Conservation (phyloP, 2,797 vertebrate species). For the Mormyrops boulengeri region DNA sequence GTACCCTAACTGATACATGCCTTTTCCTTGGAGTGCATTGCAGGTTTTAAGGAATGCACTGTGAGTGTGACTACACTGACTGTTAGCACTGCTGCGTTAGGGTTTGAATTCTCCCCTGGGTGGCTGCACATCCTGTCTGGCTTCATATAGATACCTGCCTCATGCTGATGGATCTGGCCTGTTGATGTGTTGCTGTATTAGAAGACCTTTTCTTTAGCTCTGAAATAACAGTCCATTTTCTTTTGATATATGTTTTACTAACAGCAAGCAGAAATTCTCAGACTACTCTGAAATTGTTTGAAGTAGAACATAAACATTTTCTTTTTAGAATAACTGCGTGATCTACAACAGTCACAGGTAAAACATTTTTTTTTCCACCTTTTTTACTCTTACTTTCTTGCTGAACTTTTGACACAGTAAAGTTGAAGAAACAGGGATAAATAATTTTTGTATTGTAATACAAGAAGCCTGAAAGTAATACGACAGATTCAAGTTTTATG, state of each 20-base stretch:
- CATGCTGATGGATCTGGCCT: not conserved
- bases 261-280: not conserved
- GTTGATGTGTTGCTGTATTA: not conserved
- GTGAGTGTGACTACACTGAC: not conserved
- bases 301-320: not conserved
- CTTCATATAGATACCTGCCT: not conserved
- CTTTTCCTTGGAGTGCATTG: not conserved
- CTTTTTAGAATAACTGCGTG: not conserved
- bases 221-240: not conserved
- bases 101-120: not conserved
- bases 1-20: not conserved
- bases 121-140: not conserved
- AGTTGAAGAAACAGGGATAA: not conserved
- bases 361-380: not conserved
- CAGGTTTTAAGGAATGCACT: not conserved
- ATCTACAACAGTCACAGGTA: not conserved
- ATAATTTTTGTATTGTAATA: not conserved
- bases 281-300: not conserved
- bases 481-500: not conserved
- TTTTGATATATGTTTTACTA: not conserved
- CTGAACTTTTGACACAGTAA: not conserved
- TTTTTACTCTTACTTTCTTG: not conserved
- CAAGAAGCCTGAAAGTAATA: not conserved
- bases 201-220: not conserved
- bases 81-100: not conserved